Evolutionary conservation across 2,797 vertebrate species (phyloP), one percentile per base, ranked within the genome.

Genomic region (Acipenser oxyrinchus): DNA sequence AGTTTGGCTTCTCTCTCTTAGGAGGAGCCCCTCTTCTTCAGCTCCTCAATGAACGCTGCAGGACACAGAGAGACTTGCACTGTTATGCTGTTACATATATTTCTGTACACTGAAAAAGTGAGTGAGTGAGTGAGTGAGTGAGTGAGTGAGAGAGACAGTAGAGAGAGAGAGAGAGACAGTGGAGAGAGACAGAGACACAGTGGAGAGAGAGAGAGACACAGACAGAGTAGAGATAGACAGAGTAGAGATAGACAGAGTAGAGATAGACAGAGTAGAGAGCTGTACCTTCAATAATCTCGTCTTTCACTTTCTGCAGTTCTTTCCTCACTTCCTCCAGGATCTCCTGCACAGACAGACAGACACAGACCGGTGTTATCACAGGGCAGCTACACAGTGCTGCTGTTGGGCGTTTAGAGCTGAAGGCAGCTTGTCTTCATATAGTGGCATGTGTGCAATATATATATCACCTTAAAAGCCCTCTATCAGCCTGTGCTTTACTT

Each of bases 271-370:
- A 9, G 15, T 7, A 57, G 18, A 65, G 2, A 52, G 70, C 74
- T 74, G n/a, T 64, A 95, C 94, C 89, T 78, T 82, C 78, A 48
- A 94, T 92, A 9, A 96, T 95, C 74, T 94, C 93, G 4, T 94
- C 91, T 74, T 95, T 96, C 62, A 94, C 74, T 71, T 91, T 93
- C 72, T 90, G 91, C 51, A 96, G 76, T 71, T 96, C 93, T 71
- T 87, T 91, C 73, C 88, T 88, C 74, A 95, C 79, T 76, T 92
- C 93, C 62, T 90, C 88, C 68, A 96, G 72, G 65, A 95, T 89
- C 66, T 95, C 93, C 93, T 94, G 71, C 13, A 82, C 61, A 76
- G n/a, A 74, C 8, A 79, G 48, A 80, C 12, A 68, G 1, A 13
- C n/a, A 65, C 6, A 9, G 6, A 48, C 65, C 66, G 7, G 10